Evolutionary conservation across 2,888 invertebrate species (phyloP).

Genomic region (Odontomyia ornata): DNA sequence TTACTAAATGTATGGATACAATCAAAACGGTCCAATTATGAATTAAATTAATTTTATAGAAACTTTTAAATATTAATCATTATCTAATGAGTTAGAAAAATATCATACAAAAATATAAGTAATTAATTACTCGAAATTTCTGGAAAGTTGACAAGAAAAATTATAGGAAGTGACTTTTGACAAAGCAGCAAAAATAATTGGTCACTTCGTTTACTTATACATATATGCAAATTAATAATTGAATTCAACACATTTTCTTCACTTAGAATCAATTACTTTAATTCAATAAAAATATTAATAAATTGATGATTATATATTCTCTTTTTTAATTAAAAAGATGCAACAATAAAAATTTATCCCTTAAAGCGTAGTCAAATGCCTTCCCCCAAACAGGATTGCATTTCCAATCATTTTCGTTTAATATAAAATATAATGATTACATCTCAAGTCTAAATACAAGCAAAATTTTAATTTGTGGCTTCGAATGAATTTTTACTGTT

Average conservation of each 20-base stretch:
- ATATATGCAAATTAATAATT: too few species aligned
- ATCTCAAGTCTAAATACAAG: conserved; percentile 1
- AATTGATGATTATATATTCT: too few species aligned
- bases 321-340: neutral
- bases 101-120: conserved; percentile 23
- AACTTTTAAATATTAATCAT: neutral
- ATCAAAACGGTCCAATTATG: too few species aligned
- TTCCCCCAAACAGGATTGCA: conserved; percentile 56
- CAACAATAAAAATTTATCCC: conserved; percentile 42
- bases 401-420: conserved; percentile 48
- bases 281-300: conserved; percentile 6
- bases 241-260: neutral
- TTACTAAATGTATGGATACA: too few species aligned
- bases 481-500: conserved; percentile 8
- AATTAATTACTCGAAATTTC: neutral
- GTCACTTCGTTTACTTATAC: too few species aligned
- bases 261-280: neutral
- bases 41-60: too few species aligned
- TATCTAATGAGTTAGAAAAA: neutral
- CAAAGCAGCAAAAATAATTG: too few species aligned
- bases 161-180: neutral
- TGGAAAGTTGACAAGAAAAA: neutral
- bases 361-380: conserved; percentile 58
- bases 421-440: conserved; percentile 4
- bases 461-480: conserved; percentile 7